Percentiles rank a stretch among this genome's conserved stretches.
Evolutionary conservation across 1,140 invertebrate genomes (phyloP).

Genomic region (Euwallacea similis): DNA sequence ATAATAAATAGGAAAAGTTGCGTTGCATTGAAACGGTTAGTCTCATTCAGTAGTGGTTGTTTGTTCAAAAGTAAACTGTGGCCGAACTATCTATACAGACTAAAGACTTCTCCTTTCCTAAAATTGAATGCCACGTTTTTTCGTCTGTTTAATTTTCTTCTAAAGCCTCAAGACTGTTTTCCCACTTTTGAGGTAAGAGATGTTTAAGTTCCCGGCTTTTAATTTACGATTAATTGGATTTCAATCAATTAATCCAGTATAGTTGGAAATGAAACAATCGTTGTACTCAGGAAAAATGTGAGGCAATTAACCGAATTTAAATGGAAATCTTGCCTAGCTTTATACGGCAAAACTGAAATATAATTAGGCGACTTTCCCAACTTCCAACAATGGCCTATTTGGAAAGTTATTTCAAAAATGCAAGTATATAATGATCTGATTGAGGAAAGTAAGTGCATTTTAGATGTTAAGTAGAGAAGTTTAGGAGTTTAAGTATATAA

Average conservation of each 20-base stretch:
- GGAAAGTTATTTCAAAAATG: conserved; percentile 15
- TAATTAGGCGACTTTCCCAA: background rate
- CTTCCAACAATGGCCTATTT: background rate
- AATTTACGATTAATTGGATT: too few relatives aligned
- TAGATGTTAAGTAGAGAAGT: conserved; percentile 16
- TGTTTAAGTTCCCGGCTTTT: too few relatives aligned
- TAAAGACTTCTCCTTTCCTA: background rate
- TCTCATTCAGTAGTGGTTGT: conserved; percentile 31
- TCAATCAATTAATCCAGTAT: too few relatives aligned
- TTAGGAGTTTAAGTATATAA: conserved; percentile 23
- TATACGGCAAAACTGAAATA: background rate
- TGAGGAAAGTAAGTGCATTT: conserved; percentile 22
- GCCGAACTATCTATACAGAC: conserved; percentile 10
- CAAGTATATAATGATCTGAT: conserved; percentile 17
- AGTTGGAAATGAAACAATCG: too few relatives aligned
- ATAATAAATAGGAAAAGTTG: conserved; percentile 40
- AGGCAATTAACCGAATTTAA: too few relatives aligned
- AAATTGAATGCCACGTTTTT: too few relatives aligned
- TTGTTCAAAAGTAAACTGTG: conserved; percentile 14
- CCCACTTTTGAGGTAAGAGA: too few relatives aligned
- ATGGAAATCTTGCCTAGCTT: too few relatives aligned
- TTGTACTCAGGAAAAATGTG: too few relatives aligned
- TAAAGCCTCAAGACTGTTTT: too few relatives aligned
- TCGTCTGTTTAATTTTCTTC: too few relatives aligned
- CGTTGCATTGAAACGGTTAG: conserved; percentile 34